phyloP scores from a whole-genome alignment of 2,113 vertebrate species.

The Perca flavescens region DNA sequence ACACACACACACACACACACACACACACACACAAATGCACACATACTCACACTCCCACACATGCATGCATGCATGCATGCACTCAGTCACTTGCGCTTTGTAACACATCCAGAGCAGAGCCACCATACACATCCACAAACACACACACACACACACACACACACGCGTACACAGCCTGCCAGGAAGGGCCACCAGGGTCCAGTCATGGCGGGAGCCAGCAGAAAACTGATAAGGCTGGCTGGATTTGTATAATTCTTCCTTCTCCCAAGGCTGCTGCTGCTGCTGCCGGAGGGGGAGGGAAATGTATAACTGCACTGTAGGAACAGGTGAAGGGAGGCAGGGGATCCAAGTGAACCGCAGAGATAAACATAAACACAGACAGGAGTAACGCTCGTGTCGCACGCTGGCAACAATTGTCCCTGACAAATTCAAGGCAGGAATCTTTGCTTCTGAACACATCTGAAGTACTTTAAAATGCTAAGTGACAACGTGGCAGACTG shows the following conservation, averaged over 20 bases:
- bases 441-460: conserved; percentile 9
- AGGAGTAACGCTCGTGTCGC: conserved; percentile 23
- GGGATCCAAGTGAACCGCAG: conserved; percentile 45
- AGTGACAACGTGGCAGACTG: conserved; percentile 48
- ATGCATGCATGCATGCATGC: conserved; percentile 7
- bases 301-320: conserved; percentile 23
- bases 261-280: conserved; percentile 52
- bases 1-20: background rate
- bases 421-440: background rate
- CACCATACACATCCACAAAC: background rate
- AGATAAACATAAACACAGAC: conserved; percentile 53
- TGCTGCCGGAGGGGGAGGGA: conserved; percentile 17
- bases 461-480: conserved; percentile 41
- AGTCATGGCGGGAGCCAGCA: conserved; percentile 48
- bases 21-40: conserved; percentile 10
- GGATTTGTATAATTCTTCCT: conserved; percentile 62
- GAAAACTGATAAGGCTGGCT: conserved; percentile 65
- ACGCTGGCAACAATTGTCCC: background rate
- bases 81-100: conserved; percentile 32
- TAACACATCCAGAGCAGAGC: conserved; percentile 27
- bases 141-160: conserved; percentile 6
- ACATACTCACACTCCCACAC: background rate
- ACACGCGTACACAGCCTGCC: conserved; percentile 19
- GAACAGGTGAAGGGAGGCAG: conserved; percentile 65
- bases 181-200: conserved; percentile 60